Evolutionary conservation across 2,797 vertebrate species (phyloP), one percentile per base, ranked within the genome.

Genomic region (Acipenser transmontanus): DNA sequence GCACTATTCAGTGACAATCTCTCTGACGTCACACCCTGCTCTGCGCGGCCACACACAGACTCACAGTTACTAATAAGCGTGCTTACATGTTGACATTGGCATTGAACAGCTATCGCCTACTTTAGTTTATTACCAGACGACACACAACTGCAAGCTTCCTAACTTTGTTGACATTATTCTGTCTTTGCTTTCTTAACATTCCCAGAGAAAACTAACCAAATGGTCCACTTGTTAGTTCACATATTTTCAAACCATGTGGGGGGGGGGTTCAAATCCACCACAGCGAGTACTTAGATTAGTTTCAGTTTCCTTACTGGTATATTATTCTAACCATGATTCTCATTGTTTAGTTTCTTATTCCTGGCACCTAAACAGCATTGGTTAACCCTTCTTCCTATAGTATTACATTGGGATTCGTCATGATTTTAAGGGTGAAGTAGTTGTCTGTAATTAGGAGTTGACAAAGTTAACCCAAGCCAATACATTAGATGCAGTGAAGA

Each of bases 1-100:
- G 56, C 68, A 78, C 60, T 3, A 57, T 0, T 71, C 64, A 65
- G 69, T 72, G 50, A 48, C 69, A 65, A 66, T 56, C 68, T 78
- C 68, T 74, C 64, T 63, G 54, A 74, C 61, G 63, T 71, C 64
- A 73, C 68, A 57, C 54, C 34, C 34, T n/a, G 12, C 50, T 34
- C 34, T 52, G 50, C 50, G 2, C 50, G 54, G 54, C 12, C 12
- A 13, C 12, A n/a, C 12, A n/a, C 54, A 57, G 54, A 11, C 54
- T 57, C 54, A 10, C 54, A 57, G 54, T 57, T 57, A 13, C 12
- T 14, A 13, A 57, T 57, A 57, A 57, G 12, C 14, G 6, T 52
- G 54, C 54, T 57, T 57, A 6, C 12, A 57, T 57, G 12, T 57
- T 57, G 54, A 57, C 9, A 57, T 57, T 57, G 54, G 54, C 54